Evolutionary conservation across 2,797 vertebrate species (phyloP).

Genomic region (Botia kubotai): DNA sequence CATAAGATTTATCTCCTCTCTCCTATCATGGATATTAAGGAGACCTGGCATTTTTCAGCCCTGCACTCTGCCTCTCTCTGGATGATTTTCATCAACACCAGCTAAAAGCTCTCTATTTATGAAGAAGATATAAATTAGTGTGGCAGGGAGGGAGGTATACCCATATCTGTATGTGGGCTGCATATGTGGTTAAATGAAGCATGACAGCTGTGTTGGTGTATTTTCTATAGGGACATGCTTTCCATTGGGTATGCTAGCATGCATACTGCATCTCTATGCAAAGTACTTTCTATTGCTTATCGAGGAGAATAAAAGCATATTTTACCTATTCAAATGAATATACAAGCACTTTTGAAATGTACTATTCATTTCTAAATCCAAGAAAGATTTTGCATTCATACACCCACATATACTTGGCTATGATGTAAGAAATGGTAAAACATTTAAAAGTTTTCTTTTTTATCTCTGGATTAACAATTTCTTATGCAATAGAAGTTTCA

Average conservation of each 20-base stretch:
- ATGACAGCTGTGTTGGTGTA: background rate
- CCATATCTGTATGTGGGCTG: conserved; percentile 2
- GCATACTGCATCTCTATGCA: background rate
- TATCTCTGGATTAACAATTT: background rate
- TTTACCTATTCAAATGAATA: background rate
- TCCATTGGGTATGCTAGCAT: background rate
- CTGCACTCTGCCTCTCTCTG: background rate
- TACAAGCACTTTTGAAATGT: background rate
- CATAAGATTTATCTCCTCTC: conserved; percentile 11
- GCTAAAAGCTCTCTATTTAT: conserved; percentile 20
- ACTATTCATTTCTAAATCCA: no score
- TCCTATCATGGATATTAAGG: conserved; percentile 3
- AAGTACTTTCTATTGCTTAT: background rate
- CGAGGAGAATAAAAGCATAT: background rate
- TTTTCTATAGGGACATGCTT: background rate
- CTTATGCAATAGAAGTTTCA: background rate
- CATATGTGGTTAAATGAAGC: background rate
- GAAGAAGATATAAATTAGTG: conserved; percentile 12
- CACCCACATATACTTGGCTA: background rate
- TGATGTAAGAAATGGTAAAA: no score
- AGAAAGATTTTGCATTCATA: background rate
- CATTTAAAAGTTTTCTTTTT: no score
- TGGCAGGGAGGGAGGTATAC: background rate
- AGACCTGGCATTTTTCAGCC: conserved; percentile 10
- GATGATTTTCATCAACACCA: conserved; percentile 16